phyloP scores from a whole-genome alignment of 2,797 vertebrate species.

The Cryptoprocta ferox region DNA sequence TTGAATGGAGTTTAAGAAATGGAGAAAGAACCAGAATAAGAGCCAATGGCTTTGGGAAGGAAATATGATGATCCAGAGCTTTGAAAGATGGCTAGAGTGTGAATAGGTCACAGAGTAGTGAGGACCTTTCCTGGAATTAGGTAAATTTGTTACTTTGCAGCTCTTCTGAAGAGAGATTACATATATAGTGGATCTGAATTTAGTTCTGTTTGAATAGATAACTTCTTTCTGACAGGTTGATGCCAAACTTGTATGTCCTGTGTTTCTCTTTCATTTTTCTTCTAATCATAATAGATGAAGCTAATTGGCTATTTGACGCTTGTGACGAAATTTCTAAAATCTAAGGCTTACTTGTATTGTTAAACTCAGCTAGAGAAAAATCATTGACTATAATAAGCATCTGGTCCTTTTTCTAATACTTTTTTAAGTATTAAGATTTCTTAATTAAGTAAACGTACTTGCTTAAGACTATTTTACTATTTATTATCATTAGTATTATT shows the following conservation, averaged over 20 bases:
- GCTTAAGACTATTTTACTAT: background rate
- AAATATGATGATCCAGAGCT: background rate
- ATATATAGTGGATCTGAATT: background rate
- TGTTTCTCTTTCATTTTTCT: slow-evolving; percentile 55
- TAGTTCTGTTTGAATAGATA: background rate
- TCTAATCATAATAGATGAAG: background rate
- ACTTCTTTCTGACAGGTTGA: background rate
- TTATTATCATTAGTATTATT: background rate
- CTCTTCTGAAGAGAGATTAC: background rate
- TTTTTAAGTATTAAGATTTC: background rate
- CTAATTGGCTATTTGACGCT: background rate
- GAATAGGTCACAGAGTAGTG: background rate
- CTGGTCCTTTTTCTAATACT: background rate
- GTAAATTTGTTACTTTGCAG: background rate
- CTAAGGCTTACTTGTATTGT: background rate
- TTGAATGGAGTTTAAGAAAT: background rate
- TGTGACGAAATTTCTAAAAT: background rate
- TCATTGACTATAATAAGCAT: background rate
- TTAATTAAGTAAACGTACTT: background rate
- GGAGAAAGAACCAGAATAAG: background rate
- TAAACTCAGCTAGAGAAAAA: background rate
- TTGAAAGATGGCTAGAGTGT: background rate
- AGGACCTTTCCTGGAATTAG: background rate
- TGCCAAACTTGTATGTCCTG: background rate
- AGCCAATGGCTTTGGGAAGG: background rate